Conservation (phyloP, 2,888 invertebrate genomes). For the Dastarcus helophoroides region DNA sequence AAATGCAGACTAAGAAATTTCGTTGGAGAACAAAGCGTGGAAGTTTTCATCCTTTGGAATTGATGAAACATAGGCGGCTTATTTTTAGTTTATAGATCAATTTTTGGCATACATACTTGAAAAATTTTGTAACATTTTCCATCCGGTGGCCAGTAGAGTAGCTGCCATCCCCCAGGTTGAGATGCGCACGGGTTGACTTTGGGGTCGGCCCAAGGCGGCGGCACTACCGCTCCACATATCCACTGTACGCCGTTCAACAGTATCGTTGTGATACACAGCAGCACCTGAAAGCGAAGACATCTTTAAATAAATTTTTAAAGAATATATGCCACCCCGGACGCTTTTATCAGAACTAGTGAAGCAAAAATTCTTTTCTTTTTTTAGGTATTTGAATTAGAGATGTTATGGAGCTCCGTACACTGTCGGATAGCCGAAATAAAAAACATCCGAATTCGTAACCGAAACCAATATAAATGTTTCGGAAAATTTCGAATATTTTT, state of each 20-base stretch:
- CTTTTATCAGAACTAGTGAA: constrained; percentile 5
- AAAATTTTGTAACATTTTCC: constrained; percentile 82
- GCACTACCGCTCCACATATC: constrained; percentile 54
- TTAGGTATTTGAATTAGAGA: no score
- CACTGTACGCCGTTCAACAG: constrained; percentile 6
- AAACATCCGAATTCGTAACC: no score
- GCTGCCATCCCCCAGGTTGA: constrained; percentile 73
- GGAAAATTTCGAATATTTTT: no score
- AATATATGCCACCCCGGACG: constrained; percentile 1
- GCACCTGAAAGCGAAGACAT: constrained; percentile 5
- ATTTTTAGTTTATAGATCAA: no score
- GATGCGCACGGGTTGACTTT: constrained; percentile 70
- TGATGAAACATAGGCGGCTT: no score
- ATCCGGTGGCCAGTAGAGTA: constrained; percentile 73
- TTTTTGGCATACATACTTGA: constrained; percentile 51
- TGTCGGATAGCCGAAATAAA: no score
- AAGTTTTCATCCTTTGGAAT: no score
- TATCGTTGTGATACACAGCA: constrained; percentile 6
- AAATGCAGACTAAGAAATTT: no score
- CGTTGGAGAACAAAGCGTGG: no score
- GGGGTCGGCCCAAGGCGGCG: constrained; percentile 80
- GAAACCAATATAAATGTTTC: no score
- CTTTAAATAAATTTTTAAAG: background rate
- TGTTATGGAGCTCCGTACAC: no score
- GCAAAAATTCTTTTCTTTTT: no score